A percentile compares a stretch with the other conserved stretches of the same genome.
Conservation (phyloP, 2,113 vertebrate genomes). For the Noctilio leporinus region DNA sequence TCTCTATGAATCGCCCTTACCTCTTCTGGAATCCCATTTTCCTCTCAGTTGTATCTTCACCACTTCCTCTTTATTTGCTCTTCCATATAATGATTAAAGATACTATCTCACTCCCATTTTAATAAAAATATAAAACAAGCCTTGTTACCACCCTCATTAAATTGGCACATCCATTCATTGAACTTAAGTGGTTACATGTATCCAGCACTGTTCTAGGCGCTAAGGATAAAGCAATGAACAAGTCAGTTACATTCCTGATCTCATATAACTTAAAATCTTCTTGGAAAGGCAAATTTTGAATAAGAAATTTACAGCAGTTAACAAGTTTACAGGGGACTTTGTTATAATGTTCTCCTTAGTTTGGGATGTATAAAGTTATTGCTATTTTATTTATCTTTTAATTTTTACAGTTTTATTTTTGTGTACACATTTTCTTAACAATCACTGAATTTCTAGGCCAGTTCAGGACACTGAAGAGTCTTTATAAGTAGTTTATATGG, state of each 20-base stretch:
- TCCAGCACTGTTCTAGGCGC: no score
- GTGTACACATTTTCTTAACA: no score
- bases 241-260: background rate
- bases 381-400: no score
- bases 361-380: background rate
- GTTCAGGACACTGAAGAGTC: no score
- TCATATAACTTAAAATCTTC: background rate
- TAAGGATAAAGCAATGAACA: background rate
- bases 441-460: no score
- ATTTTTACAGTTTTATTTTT: no score
- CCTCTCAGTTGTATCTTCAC: background rate
- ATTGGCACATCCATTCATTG: background rate
- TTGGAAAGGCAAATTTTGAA: background rate
- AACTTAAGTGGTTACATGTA: background rate
- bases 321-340: background rate
- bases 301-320: background rate
- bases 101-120: background rate
- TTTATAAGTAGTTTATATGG: no score
- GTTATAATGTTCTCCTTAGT: background rate
- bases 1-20: background rate
- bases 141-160: background rate
- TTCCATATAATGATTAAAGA: background rate
- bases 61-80: background rate
- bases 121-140: slow-evolving; percentile 2
- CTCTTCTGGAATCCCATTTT: background rate